Conservation (phyloP, 2,888 invertebrate species). For the Aplocera efformata region DNA sequence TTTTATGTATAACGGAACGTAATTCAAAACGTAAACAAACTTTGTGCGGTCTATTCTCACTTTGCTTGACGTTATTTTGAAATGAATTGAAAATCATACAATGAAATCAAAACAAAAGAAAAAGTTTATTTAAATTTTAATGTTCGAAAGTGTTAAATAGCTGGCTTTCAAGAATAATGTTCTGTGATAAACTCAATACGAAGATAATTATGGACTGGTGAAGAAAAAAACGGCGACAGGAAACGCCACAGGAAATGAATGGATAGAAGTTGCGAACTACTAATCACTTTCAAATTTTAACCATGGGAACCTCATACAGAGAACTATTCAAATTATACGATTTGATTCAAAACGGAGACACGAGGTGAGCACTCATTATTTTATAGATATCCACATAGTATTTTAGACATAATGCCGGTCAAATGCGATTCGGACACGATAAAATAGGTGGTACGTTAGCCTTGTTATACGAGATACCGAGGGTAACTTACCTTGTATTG, state of each 20-base stretch:
- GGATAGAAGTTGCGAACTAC: constrained; percentile 52
- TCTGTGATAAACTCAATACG: not conserved
- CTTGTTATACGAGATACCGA: too few relatives aligned
- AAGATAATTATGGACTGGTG: constrained; percentile 6
- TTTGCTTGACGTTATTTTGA: constrained; percentile 63
- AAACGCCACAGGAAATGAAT: constrained; percentile 67
- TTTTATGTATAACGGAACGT: constrained; percentile 21
- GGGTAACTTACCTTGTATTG: too few relatives aligned
- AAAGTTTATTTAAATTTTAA: constrained; percentile 30
- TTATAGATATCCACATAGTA: not conserved
- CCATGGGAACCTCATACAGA: constrained; percentile 65
- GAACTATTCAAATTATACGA: constrained; percentile 81
- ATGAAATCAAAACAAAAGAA: constrained; percentile 45
- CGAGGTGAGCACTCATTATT: constrained; percentile 63
- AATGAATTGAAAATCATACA: constrained; percentile 24
- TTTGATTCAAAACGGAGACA: constrained; percentile 82
- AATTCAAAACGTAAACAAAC: constrained; percentile 31
- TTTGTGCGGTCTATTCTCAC: not conserved
- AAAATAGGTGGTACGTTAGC: too few relatives aligned
- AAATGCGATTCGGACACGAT: too few relatives aligned
- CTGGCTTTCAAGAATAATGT: not conserved
- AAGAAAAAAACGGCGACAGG: constrained; percentile 38
- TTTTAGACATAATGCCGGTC: too few relatives aligned
- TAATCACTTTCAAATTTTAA: constrained; percentile 46
- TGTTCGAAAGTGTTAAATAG: constrained; percentile 5